These are phyloP conservation scores for Malurus cyaneus DNA, from an alignment of 2,113 vertebrate species.

Conservation along the genomic window DNA sequence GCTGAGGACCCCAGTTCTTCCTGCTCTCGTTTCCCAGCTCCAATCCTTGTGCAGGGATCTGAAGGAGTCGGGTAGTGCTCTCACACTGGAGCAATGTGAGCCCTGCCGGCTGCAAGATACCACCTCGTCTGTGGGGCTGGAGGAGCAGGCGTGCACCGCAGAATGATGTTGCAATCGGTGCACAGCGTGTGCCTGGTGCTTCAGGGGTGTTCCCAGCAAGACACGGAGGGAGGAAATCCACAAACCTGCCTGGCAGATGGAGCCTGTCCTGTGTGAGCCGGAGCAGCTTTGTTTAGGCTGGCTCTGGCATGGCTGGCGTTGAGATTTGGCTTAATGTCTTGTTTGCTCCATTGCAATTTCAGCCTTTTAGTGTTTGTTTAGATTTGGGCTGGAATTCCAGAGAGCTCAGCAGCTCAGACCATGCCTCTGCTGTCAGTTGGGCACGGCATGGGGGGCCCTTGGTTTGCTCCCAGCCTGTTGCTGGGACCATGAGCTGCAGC, in stretches of 20 bases:
- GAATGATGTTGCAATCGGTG: not conserved
- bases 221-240: not conserved
- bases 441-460: rapidly evolving
- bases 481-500: not conserved
- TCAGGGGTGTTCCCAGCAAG: not conserved
- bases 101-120: not conserved
- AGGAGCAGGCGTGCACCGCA: not conserved
- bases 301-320: not conserved
- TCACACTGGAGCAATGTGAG: rapidly evolving
- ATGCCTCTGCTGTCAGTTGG: rapidly evolving
- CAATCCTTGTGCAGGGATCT: not conserved
- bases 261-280: not conserved
- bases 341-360: not conserved
- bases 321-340: not conserved
- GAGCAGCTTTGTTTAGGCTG: not conserved
- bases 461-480: not conserved
- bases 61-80: not conserved
- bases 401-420: not conserved
- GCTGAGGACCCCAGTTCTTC: not conserved
- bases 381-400: not conserved
- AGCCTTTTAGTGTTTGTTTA: not conserved
- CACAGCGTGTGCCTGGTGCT: not conserved
- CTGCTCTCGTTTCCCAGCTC: not conserved
- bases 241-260: not conserved
- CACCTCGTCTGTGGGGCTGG: rapidly evolving